Conservation (phyloP, 2,888 invertebrate species). For the Nomada ferruginata region DNA sequence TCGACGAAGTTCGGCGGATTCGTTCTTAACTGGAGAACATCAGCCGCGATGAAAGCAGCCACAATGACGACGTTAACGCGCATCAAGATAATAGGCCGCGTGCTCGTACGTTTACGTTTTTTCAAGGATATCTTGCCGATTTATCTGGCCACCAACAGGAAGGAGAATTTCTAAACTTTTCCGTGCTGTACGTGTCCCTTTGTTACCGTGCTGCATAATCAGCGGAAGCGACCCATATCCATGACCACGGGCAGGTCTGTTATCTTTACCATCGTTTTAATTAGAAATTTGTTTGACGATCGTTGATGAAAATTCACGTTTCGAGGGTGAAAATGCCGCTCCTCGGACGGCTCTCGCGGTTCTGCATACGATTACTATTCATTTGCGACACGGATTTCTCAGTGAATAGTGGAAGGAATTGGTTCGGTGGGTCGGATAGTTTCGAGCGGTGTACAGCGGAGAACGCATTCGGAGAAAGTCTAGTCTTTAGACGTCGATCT, state of each 20-base stretch:
- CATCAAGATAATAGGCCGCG: slow-evolving; percentile 25
- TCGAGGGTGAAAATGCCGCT: neutral
- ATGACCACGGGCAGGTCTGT: neutral
- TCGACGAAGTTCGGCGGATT: slow-evolving; percentile 45
- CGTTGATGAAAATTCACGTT: neutral
- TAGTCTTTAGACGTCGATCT: slow-evolving; percentile 33
- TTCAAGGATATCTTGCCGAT: slow-evolving; percentile 48
- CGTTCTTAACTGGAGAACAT: slow-evolving; percentile 29
- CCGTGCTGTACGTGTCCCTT: slow-evolving; percentile 10
- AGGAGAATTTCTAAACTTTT: slow-evolving; percentile 59
- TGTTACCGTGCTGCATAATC: slow-evolving; percentile 47
- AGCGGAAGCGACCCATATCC: slow-evolving; percentile 60
- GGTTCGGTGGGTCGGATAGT: neutral
- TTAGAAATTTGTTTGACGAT: neutral
- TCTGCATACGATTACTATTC: too few species aligned
- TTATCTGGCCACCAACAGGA: slow-evolving; percentile 51
- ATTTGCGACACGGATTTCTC: neutral
- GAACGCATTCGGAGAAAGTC: slow-evolving; percentile 56
- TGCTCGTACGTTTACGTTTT: slow-evolving; percentile 30
- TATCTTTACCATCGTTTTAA: neutral
- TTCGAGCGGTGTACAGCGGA: slow-evolving; percentile 12
- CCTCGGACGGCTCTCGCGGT: too few species aligned
- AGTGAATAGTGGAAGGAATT: neutral
- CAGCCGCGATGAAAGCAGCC: slow-evolving; percentile 42
- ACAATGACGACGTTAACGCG: slow-evolving; percentile 25